A percentile compares a stretch with the other conserved stretches of the same genome.
Evolutionary conservation across 2,888 invertebrate genomes (phyloP).

Genomic region (Thymelicus acteon): DNA sequence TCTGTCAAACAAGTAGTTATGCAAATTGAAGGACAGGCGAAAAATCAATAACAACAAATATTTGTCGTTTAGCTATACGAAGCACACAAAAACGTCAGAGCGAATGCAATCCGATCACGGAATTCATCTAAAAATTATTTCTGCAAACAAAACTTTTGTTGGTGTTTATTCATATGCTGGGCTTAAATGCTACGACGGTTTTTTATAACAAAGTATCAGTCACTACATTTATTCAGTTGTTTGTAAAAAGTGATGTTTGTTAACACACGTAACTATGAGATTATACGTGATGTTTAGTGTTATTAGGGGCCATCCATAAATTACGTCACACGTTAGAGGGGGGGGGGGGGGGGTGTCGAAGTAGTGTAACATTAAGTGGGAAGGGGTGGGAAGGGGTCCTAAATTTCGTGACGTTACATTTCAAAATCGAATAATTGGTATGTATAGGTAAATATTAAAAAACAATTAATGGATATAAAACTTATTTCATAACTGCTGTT

Average conservation of each 20-base stretch:
- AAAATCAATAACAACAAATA: constrained; percentile 25
- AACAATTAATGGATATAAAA: too few species aligned
- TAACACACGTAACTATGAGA: background rate
- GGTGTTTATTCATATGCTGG: background rate
- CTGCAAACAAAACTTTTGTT: constrained; percentile 21
- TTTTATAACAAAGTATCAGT: background rate
- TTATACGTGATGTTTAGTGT: too few species aligned
- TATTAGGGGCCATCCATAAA: too few species aligned
- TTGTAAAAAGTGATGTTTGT: background rate
- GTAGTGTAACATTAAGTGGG: too few species aligned
- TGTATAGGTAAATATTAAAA: too few species aligned
- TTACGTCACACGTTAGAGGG: too few species aligned
- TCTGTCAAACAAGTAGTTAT: constrained; percentile 22
- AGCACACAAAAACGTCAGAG: constrained; percentile 17
- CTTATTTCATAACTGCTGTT: too few species aligned
- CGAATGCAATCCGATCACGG: constrained; percentile 21
- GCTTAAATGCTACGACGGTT: background rate
- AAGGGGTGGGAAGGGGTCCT: too few species aligned
- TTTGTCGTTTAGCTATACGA: constrained; percentile 18
- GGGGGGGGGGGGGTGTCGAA: too few species aligned
- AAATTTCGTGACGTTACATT: too few species aligned
- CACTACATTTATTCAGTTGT: background rate
- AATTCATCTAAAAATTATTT: constrained; percentile 21
- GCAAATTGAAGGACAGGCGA: constrained; percentile 13
- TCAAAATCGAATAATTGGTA: too few species aligned